These are phyloP conservation scores for Napeogenes inachia DNA, from an alignment of 2,888 invertebrate genomes.

Conservation along the genomic window DNA sequence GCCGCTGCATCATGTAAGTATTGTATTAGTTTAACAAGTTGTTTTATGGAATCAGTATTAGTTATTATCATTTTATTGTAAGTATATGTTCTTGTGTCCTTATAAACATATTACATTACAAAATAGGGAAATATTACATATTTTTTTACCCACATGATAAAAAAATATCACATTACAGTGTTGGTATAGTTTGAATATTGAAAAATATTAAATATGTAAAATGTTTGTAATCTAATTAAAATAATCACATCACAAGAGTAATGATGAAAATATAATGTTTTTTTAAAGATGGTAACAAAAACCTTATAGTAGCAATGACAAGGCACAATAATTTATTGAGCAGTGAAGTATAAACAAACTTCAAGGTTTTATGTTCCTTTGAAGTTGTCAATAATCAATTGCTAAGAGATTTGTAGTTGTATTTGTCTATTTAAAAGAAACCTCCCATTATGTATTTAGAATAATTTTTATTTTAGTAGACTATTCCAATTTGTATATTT, in stretches of 20 bases:
- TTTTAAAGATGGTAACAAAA: not conserved
- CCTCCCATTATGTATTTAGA: too few species aligned
- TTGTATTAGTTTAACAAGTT: constrained; percentile 14
- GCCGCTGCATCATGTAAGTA: constrained; percentile 21
- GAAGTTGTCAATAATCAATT: too few species aligned
- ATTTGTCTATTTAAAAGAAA: too few species aligned
- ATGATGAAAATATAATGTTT: not conserved
- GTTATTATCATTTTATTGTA: constrained; percentile 5
- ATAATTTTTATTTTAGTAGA: not conserved
- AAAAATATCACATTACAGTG: too few species aligned
- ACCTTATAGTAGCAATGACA: not conserved
- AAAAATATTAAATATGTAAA: too few species aligned
- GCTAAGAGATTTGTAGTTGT: too few species aligned
- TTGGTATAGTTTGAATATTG: too few species aligned
- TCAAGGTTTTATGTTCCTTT: too few species aligned
- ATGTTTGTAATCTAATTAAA: too few species aligned
- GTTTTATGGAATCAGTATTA: not conserved
- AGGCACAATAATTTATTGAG: not conserved
- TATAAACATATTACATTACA: too few species aligned
- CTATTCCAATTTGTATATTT: constrained; percentile 11
- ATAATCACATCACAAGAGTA: not conserved
- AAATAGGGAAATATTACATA: too few species aligned
- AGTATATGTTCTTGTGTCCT: not conserved
- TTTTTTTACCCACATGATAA: too few species aligned
- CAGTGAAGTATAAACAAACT: not conserved